Evolutionary conservation across 2,113 vertebrate species (phyloP).

Genomic region (Abramis brama): DNA sequence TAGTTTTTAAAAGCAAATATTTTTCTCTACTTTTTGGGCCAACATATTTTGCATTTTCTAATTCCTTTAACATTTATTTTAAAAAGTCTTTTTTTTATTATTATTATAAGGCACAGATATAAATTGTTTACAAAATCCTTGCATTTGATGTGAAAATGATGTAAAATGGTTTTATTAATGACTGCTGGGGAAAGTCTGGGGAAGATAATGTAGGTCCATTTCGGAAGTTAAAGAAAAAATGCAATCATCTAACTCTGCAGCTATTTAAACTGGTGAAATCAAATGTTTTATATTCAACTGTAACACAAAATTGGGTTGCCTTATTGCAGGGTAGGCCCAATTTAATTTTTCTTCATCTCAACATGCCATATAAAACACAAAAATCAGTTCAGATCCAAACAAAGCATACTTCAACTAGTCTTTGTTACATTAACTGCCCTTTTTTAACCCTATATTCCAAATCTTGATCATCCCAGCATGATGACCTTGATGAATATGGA

Average conservation of each 20-base stretch:
- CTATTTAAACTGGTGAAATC: neutral
- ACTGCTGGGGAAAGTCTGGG: neutral
- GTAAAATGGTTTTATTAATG: too few species aligned
- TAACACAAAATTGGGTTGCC: slow-evolving; percentile 40
- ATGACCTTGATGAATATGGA: slow-evolving; percentile 72
- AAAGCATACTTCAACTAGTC: slow-evolving; percentile 73
- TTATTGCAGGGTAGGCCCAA: slow-evolving; percentile 70
- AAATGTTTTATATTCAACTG: neutral
- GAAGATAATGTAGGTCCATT: neutral
- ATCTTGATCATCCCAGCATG: slow-evolving; percentile 77
- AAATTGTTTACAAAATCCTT: too few species aligned
- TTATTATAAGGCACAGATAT: too few species aligned
- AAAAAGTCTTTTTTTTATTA: too few species aligned
- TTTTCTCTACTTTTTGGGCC: too few species aligned
- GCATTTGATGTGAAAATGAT: too few species aligned
- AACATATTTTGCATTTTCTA: too few species aligned
- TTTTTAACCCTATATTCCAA: slow-evolving; percentile 76
- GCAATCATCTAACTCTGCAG: neutral
- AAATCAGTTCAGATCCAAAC: slow-evolving; percentile 70
- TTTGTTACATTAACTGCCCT: slow-evolving; percentile 77
- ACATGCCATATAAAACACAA: slow-evolving; percentile 68
- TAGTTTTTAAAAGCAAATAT: neutral
- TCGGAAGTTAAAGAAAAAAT: neutral
- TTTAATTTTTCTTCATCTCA: slow-evolving; percentile 64
- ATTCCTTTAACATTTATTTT: too few species aligned